Evolutionary conservation across 1,140 invertebrate species (phyloP).

Genomic region (Theocolax elegans): DNA sequence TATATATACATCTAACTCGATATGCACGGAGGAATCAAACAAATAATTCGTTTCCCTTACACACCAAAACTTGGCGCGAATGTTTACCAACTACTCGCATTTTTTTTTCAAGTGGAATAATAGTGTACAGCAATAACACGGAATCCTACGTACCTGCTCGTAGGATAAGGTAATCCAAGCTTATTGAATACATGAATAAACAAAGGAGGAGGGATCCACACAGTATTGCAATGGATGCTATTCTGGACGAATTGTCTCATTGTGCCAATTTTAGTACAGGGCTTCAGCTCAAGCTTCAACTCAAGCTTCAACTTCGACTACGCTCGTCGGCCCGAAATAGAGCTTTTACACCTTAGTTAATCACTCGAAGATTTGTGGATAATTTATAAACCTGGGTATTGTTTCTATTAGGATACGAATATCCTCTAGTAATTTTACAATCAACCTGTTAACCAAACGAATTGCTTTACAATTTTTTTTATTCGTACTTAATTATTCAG

Average conservation of each 20-base stretch:
- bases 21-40: not conserved
- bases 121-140: not conserved
- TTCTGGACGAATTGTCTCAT: not conserved
- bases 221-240: conserved; percentile 14
- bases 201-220: not conserved
- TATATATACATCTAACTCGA: too few species aligned
- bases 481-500: too few species aligned
- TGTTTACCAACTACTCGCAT: too few species aligned
- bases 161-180: conserved; percentile 15
- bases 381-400: not conserved
- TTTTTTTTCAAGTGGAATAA: conserved; percentile 21
- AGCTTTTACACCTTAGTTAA: conserved; percentile 8
- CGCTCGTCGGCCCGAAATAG: not conserved
- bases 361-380: not conserved
- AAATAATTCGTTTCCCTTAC: not conserved
- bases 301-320: not conserved
- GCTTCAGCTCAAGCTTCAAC: not conserved
- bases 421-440: too few species aligned
- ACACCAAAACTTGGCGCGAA: not conserved
- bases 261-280: conserved; percentile 2
- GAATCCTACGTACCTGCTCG: too few species aligned
- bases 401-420: not conserved
- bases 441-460: too few species aligned
- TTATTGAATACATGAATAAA: conserved; percentile 32
- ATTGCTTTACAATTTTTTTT: too few species aligned